These are phyloP conservation scores for Metridium senile DNA, from an alignment of 92 coral and sea anemone species.

Conservation along the genomic window DNA sequence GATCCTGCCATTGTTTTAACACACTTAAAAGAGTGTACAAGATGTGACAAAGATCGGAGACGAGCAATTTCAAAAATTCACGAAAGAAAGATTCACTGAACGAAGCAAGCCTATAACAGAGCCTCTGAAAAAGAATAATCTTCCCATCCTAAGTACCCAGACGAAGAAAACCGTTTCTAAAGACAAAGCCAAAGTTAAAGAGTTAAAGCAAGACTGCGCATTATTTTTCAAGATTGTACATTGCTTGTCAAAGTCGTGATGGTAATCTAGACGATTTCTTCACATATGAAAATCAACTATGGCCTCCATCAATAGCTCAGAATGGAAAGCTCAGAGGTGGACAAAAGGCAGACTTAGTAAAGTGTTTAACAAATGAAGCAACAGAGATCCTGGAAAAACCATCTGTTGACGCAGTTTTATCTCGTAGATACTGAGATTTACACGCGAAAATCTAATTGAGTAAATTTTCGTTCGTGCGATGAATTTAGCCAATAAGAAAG, in stretches of 20 bases:
- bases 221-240: no score
- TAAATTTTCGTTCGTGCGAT: no score
- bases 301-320: conserved; percentile 67
- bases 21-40: not conserved
- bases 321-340: conserved; percentile 67
- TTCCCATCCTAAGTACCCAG: conserved; percentile 41
- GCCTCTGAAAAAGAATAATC: conserved; percentile 56
- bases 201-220: no score
- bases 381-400: conserved; percentile 17
- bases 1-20: conserved; percentile 35
- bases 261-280: conserved; percentile 71
- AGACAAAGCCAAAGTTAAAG: conserved; percentile 53
- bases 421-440: no score
- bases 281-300: conserved; percentile 65
- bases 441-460: no score
- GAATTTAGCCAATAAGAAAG: no score
- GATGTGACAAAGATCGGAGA: conserved; percentile 34
- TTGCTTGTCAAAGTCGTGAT: conserved; percentile 51
- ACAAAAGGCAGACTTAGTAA: conserved; percentile 74
- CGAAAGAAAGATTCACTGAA: conserved; percentile 53
- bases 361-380: conserved; percentile 21
- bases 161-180: conserved; percentile 47
- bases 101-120: conserved; percentile 54
- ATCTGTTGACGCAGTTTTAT: conserved; percentile 26
- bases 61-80: conserved; percentile 54